Evolutionary conservation across 2,888 invertebrate species (phyloP), one percentile per base, ranked within the genome.

Genomic region (Drosophila falleni): DNA sequence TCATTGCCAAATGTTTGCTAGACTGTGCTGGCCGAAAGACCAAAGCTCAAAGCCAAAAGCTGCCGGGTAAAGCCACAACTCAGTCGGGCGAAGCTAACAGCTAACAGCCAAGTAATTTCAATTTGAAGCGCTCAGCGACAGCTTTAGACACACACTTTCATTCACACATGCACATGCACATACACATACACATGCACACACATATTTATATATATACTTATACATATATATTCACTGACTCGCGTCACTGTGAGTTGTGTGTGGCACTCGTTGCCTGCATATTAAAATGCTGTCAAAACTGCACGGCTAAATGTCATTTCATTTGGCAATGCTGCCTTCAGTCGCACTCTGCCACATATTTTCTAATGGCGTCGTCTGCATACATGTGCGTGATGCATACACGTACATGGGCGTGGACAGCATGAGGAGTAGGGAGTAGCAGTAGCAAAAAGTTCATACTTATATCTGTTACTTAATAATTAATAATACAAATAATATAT

Each of bases 271-370:
- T 67, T 70, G 74, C 67, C 61, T 80, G 83, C 86, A 86, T 82
- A 80, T 86, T 86, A 82, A 86, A 84, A 76, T 71, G 79, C 74
- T 84, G 81, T 84, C 84, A 86, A 86, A 84, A 83, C 65, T 81
- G 78, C 79, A 75, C 86, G 63, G 86, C 83, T 83, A 85, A 85
- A 80, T 83, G 84, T 84, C 84, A 86, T 81, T 84, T 83, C 71
- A 79, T 85, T 85, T 83, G 69, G 61, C 75, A 74, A 70, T 51
- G 54, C 37, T n/a, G 60, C 49, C 53, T 39, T 49, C 71, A 50
- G 56, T 49, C 31, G 33, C 62, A 49, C n/a, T 33, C 35, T 46
- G 33, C 35, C 51, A 51, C 44, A 59, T 65, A 44, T 50, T 58
- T 31, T 56, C 70, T 49, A 44, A 62, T 56, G 37, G 35, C 59